Evolutionary conservation across 2,888 invertebrate genomes (phyloP), one percentile per base, ranked within the genome.

Genomic region (Netelia inedita): DNA sequence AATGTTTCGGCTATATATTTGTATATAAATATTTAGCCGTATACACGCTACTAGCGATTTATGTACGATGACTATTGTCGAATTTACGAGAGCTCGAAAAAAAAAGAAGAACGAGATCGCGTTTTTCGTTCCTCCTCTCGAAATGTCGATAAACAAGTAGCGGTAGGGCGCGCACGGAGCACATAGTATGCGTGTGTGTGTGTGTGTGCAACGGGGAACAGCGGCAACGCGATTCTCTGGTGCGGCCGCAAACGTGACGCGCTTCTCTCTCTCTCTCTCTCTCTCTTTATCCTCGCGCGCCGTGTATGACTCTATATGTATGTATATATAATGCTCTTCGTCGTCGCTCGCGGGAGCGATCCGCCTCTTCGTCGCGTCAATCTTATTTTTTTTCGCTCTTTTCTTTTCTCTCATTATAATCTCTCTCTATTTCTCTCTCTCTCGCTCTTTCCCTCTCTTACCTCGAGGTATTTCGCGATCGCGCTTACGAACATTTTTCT

Each of bases 131-230:
- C 19, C 35, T 81, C 61, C 69, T 69, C 66, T 55, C 21, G 80
- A 84, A 84, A 84, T 80, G 71, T 84, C 84, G 84, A 81, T 84
- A 84, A 83, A 68, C 79, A 71, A 72, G 83, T 59, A 71, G 65
- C 41, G 3, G 16, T 43, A 21, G 41, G 16, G 59, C 41, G 65
- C 35, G 43, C 50, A 65, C 57, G 72, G 76, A 71, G n/a, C 71
- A 61, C 53, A n/a, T 19, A 57, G 10, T 50, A 53, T 53, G 35
- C 55, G 21, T 66, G 50, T 53, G 41, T 66, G 55, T 43, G 41
- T 41, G 53, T 63, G 63, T 63, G 59, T 50, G 79, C 68, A 75
- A 59, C 61, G 61, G 69, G 28, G 53, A 35, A 55, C 35, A 61
- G 74, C 65, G 23, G 79, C 74, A 79, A 73, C 83, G 75, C 75